Evolutionary conservation across 2,797 vertebrate genomes (phyloP).

Genomic region (Ispidina lecontei): DNA sequence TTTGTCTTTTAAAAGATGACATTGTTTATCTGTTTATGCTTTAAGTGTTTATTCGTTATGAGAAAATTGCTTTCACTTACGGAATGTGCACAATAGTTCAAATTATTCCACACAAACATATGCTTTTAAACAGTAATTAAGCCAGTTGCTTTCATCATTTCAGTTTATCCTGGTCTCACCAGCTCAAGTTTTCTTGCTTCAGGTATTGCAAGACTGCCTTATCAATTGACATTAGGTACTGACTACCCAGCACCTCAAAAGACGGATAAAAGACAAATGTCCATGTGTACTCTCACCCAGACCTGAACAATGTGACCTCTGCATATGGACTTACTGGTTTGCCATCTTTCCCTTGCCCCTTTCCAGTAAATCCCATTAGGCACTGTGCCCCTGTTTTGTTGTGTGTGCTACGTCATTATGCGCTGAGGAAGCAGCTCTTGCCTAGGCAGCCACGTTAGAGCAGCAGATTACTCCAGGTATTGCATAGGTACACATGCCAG

Average conservation of each 20-base stretch:
- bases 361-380: no score
- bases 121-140: background rate
- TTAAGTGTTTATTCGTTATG: background rate
- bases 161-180: background rate
- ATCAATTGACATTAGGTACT: no score
- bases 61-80: background rate
- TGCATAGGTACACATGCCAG: fast-evolving
- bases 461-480: background rate
- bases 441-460: background rate
- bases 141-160: background rate
- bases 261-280: background rate
- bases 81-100: background rate
- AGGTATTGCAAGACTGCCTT: background rate
- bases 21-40: background rate
- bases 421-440: background rate
- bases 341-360: no score
- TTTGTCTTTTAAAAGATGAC: background rate
- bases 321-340: no score
- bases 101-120: background rate
- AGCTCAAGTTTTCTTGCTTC: background rate
- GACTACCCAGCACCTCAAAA: background rate
- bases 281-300: no score
- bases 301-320: background rate
- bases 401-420: fast-evolving
- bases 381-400: background rate